Base-by-base conservation (phyloP, 2,113 vertebrate species). In the Tetrax tetrax region DNA sequence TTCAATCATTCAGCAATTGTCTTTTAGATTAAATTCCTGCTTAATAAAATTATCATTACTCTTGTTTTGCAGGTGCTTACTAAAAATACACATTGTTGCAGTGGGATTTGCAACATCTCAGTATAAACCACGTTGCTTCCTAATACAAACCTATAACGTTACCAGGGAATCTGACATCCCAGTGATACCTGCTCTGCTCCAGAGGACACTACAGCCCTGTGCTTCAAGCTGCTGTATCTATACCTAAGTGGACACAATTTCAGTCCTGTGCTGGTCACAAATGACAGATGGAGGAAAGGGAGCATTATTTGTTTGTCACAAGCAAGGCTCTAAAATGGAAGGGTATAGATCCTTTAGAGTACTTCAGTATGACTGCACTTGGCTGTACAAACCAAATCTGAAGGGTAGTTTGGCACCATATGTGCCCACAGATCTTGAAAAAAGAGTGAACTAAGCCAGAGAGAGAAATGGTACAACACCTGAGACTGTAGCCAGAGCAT, bases 31-130 rank as follows among this genome's bases (percentile, higher is more conserved):
- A n/a, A 56, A 35, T 56, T 75, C 35, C 7, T 6, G 2, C 18
- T 70, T 75, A 17, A 10, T 21, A 41, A 48, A 43, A 61, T 14
- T 12, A 43, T 22, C 18, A 63, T 65, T 60, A 11, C 6, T 41
- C 6, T 35, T 70, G 29, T 1, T 50, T 82, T 63, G 31, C 43
- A 78, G 7, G 4, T 0, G 0, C 12, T 61, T 59, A n/a, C 56
- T 70, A 31, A 63, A 88, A 84, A 43, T 25, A 38, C 7, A 18
- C 29, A 18, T 54, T 22, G 5, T 50, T 84, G 19, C 45, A 61
- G 17, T 7, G 25, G 12, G 16, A 54, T 83, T 81, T 65, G 37
- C 24, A 65, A 60, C 72, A 45, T 72, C 37, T 84, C 53, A 7
- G 15, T 24, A 54, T 57, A 86, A 86, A 31, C 20, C 8, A 33